These are phyloP conservation scores for Sinonovacula constricta DNA, from an alignment of 1,140 invertebrate genomes.

Conservation along the genomic window DNA sequence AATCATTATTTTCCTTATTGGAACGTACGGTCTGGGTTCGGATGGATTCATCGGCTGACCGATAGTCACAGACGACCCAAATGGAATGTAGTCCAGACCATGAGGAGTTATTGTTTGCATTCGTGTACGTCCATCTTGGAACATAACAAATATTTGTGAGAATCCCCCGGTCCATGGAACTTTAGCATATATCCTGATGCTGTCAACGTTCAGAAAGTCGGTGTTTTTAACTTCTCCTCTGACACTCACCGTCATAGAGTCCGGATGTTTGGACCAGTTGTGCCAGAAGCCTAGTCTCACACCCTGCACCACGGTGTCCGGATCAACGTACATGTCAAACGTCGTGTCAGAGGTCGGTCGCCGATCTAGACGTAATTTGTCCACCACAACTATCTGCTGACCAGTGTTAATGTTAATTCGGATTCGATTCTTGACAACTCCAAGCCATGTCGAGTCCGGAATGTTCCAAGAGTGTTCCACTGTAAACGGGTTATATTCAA, in stretches of 20 bases:
- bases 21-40: conserved; percentile 20
- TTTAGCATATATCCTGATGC: conserved; percentile 30
- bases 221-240: too few species aligned
- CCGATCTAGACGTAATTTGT: conserved; percentile 20
- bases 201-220: conserved; percentile 21
- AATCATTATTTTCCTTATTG: conserved; percentile 11
- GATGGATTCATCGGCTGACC: conserved; percentile 18
- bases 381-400: conserved; percentile 30
- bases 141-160: conserved; percentile 41
- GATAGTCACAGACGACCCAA: conserved; percentile 37
- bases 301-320: conserved; percentile 25
- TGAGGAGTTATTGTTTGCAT: conserved; percentile 43
- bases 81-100: conserved; percentile 43
- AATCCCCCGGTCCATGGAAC: conserved; percentile 38
- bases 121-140: conserved; percentile 33
- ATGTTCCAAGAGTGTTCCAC: conserved; percentile 19
- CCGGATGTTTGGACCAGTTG: conserved; percentile 12
- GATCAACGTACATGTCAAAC: conserved; percentile 17
- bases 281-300: conserved; percentile 36
- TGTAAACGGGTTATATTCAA: conserved; percentile 23
- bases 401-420: conserved; percentile 8
- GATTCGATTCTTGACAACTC: conserved; percentile 10
- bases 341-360: neutral
- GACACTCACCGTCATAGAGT: conserved; percentile 22
- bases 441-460: conserved; percentile 19